Base-by-base conservation (phyloP, 2,797 vertebrate genomes). In the Rhodeus uyekii region DNA sequence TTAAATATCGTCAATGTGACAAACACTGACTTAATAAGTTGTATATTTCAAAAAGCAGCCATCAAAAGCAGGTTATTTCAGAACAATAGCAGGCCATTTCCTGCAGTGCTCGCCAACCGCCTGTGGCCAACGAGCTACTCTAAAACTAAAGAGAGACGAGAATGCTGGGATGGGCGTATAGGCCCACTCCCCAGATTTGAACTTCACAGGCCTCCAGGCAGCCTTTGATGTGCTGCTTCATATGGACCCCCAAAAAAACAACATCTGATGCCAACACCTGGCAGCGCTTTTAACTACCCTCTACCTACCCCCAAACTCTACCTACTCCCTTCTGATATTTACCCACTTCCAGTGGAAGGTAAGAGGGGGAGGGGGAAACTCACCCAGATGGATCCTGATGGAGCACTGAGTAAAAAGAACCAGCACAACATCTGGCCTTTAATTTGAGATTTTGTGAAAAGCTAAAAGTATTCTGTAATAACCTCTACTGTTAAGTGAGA, bases 231-330 rank as follows among this genome's bases (percentile, higher is more conserved):
- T 94, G 87, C 79, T 85, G 91, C 88, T 89, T 88, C 83, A 86
- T 86, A 86, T 82, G 89, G 90, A 87, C 85, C 87, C 86, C 78
- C 69, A 48, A 87, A 93, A 93, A 93, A 94, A 91, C 90, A 94
- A 94, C 93, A 94, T 94, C 93, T 94, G 94, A 94, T 92, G 90
- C 90, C 87, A 93, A 93, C 93, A 95, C 93, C 93, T 94, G 94
- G 94, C 92, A 92, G 89, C 80, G 80, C 85, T 90, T 92, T 93
- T 92, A 92, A 92, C 91, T 87, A 85, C 81, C 85, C 64, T n/a
- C 76, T 78, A 69, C 67, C 83, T 92, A 91, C 90, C 87, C 87
- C 85, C 89, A 86, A 88, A 89, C 67, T n/a, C 64, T 63, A 77
- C 55, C 81, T 53, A 85, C 86, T 87, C 88, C 81, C 89, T 88